Conservation (phyloP, 1,140 invertebrate genomes). For the Gonatopus flavifemur region DNA sequence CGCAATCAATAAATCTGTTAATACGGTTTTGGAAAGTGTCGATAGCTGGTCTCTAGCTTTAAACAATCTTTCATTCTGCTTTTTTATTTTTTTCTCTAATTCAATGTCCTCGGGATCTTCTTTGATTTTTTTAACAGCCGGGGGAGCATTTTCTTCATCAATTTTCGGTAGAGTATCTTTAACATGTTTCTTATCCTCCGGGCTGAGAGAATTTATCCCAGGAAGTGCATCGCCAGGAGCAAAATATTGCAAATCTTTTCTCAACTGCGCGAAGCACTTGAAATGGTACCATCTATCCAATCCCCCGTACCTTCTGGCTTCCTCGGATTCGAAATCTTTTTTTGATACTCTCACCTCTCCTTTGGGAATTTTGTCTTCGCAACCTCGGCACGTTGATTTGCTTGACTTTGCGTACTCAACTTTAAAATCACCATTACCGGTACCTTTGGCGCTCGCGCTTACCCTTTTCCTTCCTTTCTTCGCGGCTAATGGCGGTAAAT, state of each 20-base stretch:
- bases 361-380: conserved; percentile 86
- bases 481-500: conserved; percentile 7
- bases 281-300: conserved; percentile 88
- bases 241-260: conserved; percentile 76
- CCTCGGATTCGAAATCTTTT: conserved; percentile 82
- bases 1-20: conserved; percentile 64
- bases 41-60: conserved; percentile 63
- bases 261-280: conserved; percentile 85
- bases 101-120: conserved; percentile 61
- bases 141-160: conserved; percentile 60
- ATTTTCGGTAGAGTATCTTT: conserved; percentile 71
- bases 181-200: conserved; percentile 74
- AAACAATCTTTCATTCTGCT: conserved; percentile 82
- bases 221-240: conserved; percentile 70
- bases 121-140: conserved; percentile 70
- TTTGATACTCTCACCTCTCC: conserved; percentile 81
- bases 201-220: conserved; percentile 72
- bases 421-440: conserved; percentile 67
- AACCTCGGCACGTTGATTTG: conserved; percentile 78
- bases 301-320: conserved; percentile 78
- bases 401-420: conserved; percentile 90
- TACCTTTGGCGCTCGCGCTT: conserved; percentile 22
- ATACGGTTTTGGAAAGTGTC: conserved; percentile 58
- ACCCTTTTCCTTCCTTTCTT: conserved; percentile 55
- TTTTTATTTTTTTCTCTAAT: conserved; percentile 64